Evolutionary conservation across 1,140 invertebrate species (phyloP).

Genomic region (Danaus melanippus): DNA sequence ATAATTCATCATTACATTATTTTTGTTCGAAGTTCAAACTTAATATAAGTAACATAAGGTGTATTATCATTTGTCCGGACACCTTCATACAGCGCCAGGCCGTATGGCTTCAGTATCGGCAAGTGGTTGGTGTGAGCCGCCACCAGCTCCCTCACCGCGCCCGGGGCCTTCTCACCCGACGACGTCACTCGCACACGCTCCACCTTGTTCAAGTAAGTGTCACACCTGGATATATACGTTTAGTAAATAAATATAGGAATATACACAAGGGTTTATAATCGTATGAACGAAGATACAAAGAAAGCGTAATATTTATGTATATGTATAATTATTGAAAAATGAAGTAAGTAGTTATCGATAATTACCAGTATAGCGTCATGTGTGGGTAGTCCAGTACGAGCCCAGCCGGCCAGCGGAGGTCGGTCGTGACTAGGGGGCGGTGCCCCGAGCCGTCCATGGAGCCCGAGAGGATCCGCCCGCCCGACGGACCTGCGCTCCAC

Average conservation of each 20-base stretch:
- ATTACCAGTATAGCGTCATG: conserved; percentile 80
- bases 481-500: conserved; percentile 69
- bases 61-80: neutral
- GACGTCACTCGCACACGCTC: conserved; percentile 82
- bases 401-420: conserved; percentile 88
- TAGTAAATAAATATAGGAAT: too few species aligned
- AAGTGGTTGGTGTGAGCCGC: conserved; percentile 74
- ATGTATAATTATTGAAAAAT: too few species aligned
- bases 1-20: too few species aligned
- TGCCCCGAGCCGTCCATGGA: conserved; percentile 86
- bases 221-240: conserved; percentile 67
- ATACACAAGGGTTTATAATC: too few species aligned
- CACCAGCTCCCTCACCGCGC: conserved; percentile 77
- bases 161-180: conserved; percentile 75
- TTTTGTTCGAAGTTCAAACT: too few species aligned
- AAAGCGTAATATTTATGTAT: too few species aligned
- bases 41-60: too few species aligned
- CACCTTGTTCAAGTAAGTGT: conserved; percentile 79
- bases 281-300: too few species aligned
- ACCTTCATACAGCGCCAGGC: conserved; percentile 75
- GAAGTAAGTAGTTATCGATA: conserved; percentile 1
- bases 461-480: conserved; percentile 76
- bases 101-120: conserved; percentile 75
- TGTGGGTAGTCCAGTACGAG: conserved; percentile 86
- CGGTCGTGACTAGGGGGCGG: conserved; percentile 65